Evolutionary conservation across 2,888 invertebrate genomes (phyloP), one percentile per base, ranked within the genome.

Genomic region (Drosophila macrospina): DNA sequence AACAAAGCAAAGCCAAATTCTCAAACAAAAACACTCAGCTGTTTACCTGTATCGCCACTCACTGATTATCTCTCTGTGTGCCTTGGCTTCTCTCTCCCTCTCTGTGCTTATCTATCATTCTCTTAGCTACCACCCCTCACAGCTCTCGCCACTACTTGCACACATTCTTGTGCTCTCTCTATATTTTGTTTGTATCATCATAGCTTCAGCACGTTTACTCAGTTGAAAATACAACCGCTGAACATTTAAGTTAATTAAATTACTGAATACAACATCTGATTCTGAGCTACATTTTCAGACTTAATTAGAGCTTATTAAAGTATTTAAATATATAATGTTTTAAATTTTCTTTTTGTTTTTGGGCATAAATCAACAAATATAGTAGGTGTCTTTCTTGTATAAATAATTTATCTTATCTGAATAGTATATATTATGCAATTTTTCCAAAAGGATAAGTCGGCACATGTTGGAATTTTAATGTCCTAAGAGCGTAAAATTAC

Each of bases 1-100:
- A 70, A 71, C 30, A 60, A 34, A 74, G 56, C 65, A 59, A 56
- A 60, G 47, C 37, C 44, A 37, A 59, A 63, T 62, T 44, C 63
- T 45, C 44, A 54, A 57, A 15, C 15, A 47, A 30, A 30, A 44
- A n/a, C 32, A 37, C 71, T 71, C 83, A 80, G 76, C 80, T 86
- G 83, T 67, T 86, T 54, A 34, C 69, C 68, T 60, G 45, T 13
- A 32, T 37, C 51, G 16, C 5, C 15, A 15, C 41, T 28, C 65
- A n/a, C 44, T 48, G 39, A 20, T 61, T 54, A 32, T 13, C 34
- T 20, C 13, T 3, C 48, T 30, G 60, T 16, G 20, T 13, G n/a
- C 28, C 36, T 20, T n/a, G n/a, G n/a, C n/a, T n/a, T n/a, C 16
- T 48, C 30, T 37, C n/a, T 47, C 28, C 13, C 7, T 30, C n/a